These are phyloP conservation scores for Poeciliopsis presidionis DNA, from an alignment of 2,797 vertebrate species.

Conservation along the genomic window DNA sequence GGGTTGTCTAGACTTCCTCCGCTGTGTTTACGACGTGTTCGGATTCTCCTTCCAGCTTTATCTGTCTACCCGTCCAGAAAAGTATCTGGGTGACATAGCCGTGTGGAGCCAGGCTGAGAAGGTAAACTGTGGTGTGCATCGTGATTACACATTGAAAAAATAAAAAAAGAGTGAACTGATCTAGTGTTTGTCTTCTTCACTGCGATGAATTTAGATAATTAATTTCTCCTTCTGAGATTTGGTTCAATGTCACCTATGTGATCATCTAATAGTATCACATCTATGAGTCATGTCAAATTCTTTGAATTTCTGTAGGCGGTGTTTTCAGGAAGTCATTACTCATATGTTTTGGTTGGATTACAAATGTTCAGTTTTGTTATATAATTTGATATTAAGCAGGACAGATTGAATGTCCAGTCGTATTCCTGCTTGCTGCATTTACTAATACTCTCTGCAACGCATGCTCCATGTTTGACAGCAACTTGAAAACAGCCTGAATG, in stretches of 20 bases:
- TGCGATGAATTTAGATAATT: neutral
- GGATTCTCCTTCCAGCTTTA: conserved; percentile 94
- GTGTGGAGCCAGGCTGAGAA: conserved; percentile 93
- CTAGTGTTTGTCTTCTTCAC: neutral
- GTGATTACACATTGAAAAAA: neutral
- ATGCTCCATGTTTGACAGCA: conserved; percentile 78
- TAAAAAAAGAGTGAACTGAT: neutral
- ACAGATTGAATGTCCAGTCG: neutral
- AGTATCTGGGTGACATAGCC: conserved; percentile 87
- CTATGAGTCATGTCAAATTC: conserved; percentile 43
- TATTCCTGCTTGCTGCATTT: neutral
- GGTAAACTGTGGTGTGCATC: conserved; percentile 72
- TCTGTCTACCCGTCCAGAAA: conserved; percentile 92
- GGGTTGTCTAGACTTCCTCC: conserved; percentile 91
- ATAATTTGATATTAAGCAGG: neutral
- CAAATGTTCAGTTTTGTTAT: neutral
- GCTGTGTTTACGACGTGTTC: conserved; percentile 89
- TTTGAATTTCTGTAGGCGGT: conserved; percentile 20
- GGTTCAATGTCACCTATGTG: conserved; percentile 13
- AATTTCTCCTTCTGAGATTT: conserved; percentile 10
- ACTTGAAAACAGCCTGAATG: conserved; percentile 90
- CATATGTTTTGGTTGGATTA: conserved; percentile 15
- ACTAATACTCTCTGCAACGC: conserved; percentile 10
- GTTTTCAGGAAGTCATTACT: conserved; percentile 18
- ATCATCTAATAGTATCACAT: conserved; percentile 32